phyloP scores from a whole-genome alignment of 2,888 invertebrate species.

The Gymnoscelis rufifasciata region DNA sequence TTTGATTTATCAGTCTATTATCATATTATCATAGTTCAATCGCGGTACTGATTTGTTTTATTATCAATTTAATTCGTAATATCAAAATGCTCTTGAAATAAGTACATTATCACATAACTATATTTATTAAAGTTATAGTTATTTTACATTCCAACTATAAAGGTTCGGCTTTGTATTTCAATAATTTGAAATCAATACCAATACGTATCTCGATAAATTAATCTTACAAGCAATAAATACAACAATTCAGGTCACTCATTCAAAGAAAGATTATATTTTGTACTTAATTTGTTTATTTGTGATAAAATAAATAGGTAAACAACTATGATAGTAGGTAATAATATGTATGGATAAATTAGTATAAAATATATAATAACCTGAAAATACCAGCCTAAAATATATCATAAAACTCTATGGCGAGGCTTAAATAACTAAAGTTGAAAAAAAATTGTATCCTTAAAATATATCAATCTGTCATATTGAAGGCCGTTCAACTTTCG shows the following conservation, averaged over 20 bases:
- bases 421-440: too few species aligned
- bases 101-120: slow-evolving; percentile 13
- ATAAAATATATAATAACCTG: too few species aligned
- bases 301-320: slow-evolving; percentile 17
- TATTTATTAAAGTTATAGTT: too few species aligned
- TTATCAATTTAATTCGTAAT: slow-evolving; percentile 23
- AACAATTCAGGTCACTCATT: not conserved
- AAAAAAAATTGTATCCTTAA: too few species aligned
- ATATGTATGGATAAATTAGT: not conserved
- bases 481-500: too few species aligned
- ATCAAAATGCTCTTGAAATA: slow-evolving; percentile 10
- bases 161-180: too few species aligned
- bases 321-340: slow-evolving; percentile 5
- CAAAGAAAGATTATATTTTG: slow-evolving; percentile 3
- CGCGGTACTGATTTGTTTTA: slow-evolving; percentile 38
- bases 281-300: slow-evolving; percentile 18
- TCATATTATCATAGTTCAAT: slow-evolving; percentile 34
- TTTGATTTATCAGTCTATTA: slow-evolving; percentile 36
- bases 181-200: too few species aligned
- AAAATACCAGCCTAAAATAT: too few species aligned
- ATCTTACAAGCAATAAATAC: not conserved
- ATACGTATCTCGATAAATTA: too few species aligned
- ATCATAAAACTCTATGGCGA: too few species aligned
- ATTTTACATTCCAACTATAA: too few species aligned
- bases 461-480: too few species aligned